A percentile compares a stretch with the other conserved stretches of the same genome.
These are phyloP conservation scores for Ctenicera cuprea DNA, from an alignment of 2,888 invertebrate genomes.

Conservation along the genomic window DNA sequence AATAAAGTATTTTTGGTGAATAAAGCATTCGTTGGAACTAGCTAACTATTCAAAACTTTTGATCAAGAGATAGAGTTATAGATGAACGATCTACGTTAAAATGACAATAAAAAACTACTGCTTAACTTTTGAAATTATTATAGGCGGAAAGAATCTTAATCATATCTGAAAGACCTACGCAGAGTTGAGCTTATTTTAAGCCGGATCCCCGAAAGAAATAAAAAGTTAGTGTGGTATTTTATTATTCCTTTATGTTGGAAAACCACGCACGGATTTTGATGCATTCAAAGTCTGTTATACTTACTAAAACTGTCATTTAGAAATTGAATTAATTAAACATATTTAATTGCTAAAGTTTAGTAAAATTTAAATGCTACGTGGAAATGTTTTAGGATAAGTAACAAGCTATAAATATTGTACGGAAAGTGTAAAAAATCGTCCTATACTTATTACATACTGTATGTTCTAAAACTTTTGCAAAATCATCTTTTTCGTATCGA, in stretches of 20 bases:
- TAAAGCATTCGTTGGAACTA: slow-evolving; percentile 48
- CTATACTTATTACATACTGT: too few species aligned
- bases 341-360: too few species aligned
- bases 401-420: too few species aligned
- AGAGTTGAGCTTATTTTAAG: slow-evolving; percentile 34
- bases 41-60: slow-evolving; percentile 55
- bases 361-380: too few species aligned
- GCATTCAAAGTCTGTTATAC: too few species aligned
- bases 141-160: slow-evolving; percentile 41
- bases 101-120: slow-evolving; percentile 47
- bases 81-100: slow-evolving; percentile 49
- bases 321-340: too few species aligned
- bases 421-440: too few species aligned
- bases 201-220: slow-evolving; percentile 22
- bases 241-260: slow-evolving; percentile 11
- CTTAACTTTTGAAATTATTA: slow-evolving; percentile 44
- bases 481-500: too few species aligned
- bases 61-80: slow-evolving; percentile 58
- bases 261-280: background rate
- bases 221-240: slow-evolving; percentile 24
- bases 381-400: too few species aligned
- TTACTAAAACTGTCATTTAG: too few species aligned
- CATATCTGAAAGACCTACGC: slow-evolving; percentile 37
- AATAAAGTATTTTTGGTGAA: slow-evolving; percentile 42
- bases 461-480: too few species aligned